Evolutionary conservation across 2,888 invertebrate genomes (phyloP), one percentile per base, ranked within the genome.

Genomic region (Neuroscelio doddi): DNA sequence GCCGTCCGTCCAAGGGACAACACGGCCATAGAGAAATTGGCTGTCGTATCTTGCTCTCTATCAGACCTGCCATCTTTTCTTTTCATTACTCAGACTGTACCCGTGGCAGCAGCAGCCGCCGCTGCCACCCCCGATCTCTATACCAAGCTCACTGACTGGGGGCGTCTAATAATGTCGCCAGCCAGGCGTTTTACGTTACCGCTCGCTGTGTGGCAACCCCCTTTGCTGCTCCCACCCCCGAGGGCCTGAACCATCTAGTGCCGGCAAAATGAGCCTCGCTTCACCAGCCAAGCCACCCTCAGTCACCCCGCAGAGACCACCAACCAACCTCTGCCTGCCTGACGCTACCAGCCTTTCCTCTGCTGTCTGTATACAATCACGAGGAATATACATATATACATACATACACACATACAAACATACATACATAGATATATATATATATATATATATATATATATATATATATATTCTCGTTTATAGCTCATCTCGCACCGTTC

Each of bases 131-230:
- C 46, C 59, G 59, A 51, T 53, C 52, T 29, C 51, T 57, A 15
- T 27, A 24, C 16, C 57, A 42, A 51, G 51, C 57, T 57, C 61
- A 59, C 80, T 81, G 80, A 80, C 79, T 75, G 80, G 80, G 83
- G 82, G 83, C 82, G 83, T 82, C 83, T 83, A 83, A 84, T 83
- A 83, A 84, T 83, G 84, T 84, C 84, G 81, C 82, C 84, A 82
- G 79, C 78, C 81, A 83, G 80, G 79, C 83, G 80, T 80, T 80
- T 75, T 77, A 71, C 78, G 77, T 75, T 77, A 77, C 77, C 70
- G 63, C 73, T 68, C 68, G n/a, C n/a, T n/a, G n/a, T n/a, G n/a
- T n/a, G 58, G 70, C 69, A 47, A 53, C 63, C 57, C 50, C 57
- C 65, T 34, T 44, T 38, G 47, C 45, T 14, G 41, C 61, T 41